These are phyloP conservation scores for Brachypalpus laphriformis DNA, from an alignment of 2,888 invertebrate species.

Conservation along the genomic window DNA sequence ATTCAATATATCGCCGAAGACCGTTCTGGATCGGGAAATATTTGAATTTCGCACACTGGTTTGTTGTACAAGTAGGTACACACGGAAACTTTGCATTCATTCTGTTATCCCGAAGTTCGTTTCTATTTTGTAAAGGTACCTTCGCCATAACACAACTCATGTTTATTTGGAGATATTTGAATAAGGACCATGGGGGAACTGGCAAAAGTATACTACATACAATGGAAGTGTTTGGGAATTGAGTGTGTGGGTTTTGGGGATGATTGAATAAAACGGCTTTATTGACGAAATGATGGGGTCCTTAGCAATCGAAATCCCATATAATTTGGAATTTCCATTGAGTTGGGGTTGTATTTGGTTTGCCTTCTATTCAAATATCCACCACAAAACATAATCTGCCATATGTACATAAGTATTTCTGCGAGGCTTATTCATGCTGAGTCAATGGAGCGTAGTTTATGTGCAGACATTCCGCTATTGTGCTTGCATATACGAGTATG, in stretches of 20 bases:
- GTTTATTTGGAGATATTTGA: slow-evolving; percentile 29
- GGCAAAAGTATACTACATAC: neutral
- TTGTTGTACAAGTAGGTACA: neutral
- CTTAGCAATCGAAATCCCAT: slow-evolving; percentile 8
- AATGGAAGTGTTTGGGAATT: neutral
- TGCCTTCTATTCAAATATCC: neutral
- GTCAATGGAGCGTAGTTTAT: neutral
- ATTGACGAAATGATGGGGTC: slow-evolving; percentile 13
- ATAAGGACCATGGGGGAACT: neutral
- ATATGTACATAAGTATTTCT: neutral
- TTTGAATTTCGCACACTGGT: slow-evolving; percentile 16
- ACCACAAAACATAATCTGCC: neutral
- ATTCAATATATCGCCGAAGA: neutral
- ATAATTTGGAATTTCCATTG: slow-evolving; percentile 4
- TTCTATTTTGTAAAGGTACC: neutral
- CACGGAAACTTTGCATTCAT: slow-evolving; percentile 6
- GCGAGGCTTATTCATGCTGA: neutral
- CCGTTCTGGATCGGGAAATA: neutral
- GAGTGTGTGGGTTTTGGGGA: neutral
- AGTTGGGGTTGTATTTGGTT: neutral
- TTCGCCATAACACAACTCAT: slow-evolving; percentile 4
- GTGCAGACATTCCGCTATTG: neutral
- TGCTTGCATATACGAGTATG: neutral
- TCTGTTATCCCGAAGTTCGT: slow-evolving; percentile 2
- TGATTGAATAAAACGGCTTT: slow-evolving; percentile 40